Base-by-base conservation (phyloP, 37 sponge, comb jelly and placozoan species). In the Oopsacas minuta region DNA sequence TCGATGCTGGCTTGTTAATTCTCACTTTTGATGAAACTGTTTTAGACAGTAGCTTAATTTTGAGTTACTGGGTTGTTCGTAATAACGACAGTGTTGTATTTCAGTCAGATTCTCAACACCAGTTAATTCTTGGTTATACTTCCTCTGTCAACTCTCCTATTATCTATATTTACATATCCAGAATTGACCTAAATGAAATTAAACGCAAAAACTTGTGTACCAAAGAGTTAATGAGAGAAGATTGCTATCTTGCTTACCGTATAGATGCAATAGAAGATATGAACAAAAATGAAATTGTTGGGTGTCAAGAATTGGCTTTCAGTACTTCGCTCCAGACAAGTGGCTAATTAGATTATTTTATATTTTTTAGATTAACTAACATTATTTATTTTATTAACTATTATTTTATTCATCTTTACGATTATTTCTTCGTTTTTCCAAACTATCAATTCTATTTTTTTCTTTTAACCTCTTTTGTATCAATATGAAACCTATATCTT, bases 141-240 rank as follows among this genome's bases (percentile, higher is more conserved):
- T 23, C 83, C 8, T 35, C 81, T 36, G 39, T 37, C 15, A 83
- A 85, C 39, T 83, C 86, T 32, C 83, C 86, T 28, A 23, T 17
- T 8, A 83, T 89, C 35, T 51, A 7, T 23, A 42, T 89, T 10
- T 36, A 86, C 36, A 8, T 94, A 0, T 82, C 81, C 38, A 87
- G 88, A 32, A 84, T 42, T 23, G 95, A 94, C 82, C 38, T 94
- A 61, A 94, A 94, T 83, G 95, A 90, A 82, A 90, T 94, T 84
- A 94, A 94, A 38, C 87, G 92, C 0, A 85, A 92, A 51, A 89
- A 92, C 42, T 81, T 95, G 88, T 95, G 96, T 83, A 95, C 91
- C 7, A 85, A 88, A 0, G 81, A 53, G 0, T 81, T 88, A 1
- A 52, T 86, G 10, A 87, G 30, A 22, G 34, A 81, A 35, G 90